A percentile compares a stretch with the other conserved stretches of the same genome.
These are phyloP conservation scores for Drosophila antonietae DNA, from an alignment of 2,888 invertebrate species.

Conservation along the genomic window DNA sequence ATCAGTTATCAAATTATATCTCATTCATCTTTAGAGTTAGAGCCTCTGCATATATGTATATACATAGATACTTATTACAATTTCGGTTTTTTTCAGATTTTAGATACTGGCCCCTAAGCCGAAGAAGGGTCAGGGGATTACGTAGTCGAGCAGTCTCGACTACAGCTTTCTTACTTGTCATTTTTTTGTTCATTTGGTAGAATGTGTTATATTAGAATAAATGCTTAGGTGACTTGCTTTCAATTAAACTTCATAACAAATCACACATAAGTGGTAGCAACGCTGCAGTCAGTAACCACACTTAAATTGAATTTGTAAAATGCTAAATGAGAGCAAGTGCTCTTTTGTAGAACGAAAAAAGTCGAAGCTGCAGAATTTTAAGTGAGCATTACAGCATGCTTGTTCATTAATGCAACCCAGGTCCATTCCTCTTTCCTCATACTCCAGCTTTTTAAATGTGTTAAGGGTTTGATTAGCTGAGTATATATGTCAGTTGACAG, in stretches of 20 bases:
- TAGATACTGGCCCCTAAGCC: no score
- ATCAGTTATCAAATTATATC: no score
- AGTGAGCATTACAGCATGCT: conserved; percentile 51
- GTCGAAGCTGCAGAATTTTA: conserved; percentile 52
- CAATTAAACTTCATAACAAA: neutral
- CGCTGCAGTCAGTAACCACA: conserved; percentile 64
- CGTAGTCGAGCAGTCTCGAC: no score
- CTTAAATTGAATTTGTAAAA: conserved; percentile 72
- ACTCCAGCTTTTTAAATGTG: conserved; percentile 66
- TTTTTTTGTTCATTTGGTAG: no score
- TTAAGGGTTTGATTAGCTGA: conserved; percentile 56
- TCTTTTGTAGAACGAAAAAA: conserved; percentile 48
- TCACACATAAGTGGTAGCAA: conserved; percentile 12
- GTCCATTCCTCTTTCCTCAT: neutral
- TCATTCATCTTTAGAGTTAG: no score
- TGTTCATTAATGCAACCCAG: conserved; percentile 3
- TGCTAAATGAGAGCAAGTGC: conserved; percentile 80
- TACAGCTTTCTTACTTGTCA: no score
- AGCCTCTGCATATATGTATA: no score
- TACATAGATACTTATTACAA: no score
- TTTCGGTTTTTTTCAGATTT: no score
- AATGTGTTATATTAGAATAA: no score
- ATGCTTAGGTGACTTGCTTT: no score
- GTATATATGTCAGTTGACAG: conserved; percentile 16
- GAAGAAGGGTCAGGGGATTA: no score